phyloP scores from a whole-genome alignment of 2,113 vertebrate genomes.

The Jaculus jaculus region DNA sequence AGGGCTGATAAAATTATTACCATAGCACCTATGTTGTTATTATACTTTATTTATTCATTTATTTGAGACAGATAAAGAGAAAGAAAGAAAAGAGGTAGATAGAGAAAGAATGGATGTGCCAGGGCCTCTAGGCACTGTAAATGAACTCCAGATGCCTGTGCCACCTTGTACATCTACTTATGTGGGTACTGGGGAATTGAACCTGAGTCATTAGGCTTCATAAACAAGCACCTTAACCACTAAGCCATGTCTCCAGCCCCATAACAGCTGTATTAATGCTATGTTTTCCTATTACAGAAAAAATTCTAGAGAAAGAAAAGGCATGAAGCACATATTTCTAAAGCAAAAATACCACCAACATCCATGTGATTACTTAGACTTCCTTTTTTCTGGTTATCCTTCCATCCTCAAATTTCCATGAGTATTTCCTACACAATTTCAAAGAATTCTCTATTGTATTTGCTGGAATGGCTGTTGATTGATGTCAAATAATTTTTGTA shows the following conservation, averaged over 20 bases:
- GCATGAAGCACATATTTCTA: not conserved
- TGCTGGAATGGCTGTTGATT: not conserved
- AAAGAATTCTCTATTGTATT: not conserved
- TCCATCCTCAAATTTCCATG: not conserved
- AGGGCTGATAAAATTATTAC: not conserved
- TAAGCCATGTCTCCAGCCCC: too few species aligned
- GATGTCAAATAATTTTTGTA: not conserved
- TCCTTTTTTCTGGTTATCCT: not conserved
- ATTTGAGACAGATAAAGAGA: too few species aligned
- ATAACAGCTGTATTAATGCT: not conserved
- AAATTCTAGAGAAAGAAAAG: not conserved
- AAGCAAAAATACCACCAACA: not conserved
- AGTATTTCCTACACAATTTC: not conserved
- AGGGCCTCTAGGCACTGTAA: too few species aligned
- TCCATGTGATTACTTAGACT: not conserved
- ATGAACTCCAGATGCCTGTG: too few species aligned
- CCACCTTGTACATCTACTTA: too few species aligned
- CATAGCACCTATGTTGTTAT: too few species aligned
- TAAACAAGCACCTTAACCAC: too few species aligned
- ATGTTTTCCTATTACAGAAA: not conserved
- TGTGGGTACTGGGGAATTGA: too few species aligned
- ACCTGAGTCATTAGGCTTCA: too few species aligned
- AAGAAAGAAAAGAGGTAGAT: too few species aligned
- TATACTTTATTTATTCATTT: too few species aligned
- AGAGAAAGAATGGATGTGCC: too few species aligned